Evolutionary conservation across 2,113 vertebrate species (phyloP).

Genomic region (Phyllopteryx taeniolatus): DNA sequence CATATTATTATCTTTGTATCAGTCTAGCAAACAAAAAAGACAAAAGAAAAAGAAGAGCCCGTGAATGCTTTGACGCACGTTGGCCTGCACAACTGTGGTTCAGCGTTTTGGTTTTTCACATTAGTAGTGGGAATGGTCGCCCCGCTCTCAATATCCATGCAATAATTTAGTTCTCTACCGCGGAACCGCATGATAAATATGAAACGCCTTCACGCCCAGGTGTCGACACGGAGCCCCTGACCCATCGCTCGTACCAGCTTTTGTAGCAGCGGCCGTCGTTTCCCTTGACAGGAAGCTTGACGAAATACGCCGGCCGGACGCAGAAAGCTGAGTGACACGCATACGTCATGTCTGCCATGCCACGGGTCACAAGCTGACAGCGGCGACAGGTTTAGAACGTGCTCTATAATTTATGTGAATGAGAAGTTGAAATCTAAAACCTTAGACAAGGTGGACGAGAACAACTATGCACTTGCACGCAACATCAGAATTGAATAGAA

Average conservation of each 20-base stretch:
- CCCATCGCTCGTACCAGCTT: neutral
- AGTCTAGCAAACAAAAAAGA: too few species aligned
- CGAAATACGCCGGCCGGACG: neutral
- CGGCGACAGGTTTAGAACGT: neutral
- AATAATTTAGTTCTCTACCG: neutral
- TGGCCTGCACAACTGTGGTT: neutral
- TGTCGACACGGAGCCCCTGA: neutral
- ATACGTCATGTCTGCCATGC: neutral
- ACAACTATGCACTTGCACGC: neutral
- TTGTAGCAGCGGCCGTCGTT: neutral
- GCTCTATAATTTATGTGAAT: neutral
- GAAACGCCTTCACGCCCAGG: neutral
- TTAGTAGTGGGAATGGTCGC: neutral
- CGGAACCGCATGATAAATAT: neutral
- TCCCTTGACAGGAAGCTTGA: neutral
- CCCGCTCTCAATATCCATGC: too few species aligned
- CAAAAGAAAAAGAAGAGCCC: too few species aligned
- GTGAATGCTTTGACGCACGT: neutral
- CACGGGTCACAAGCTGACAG: neutral
- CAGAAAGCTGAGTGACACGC: neutral
- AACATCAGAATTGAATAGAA: neutral
- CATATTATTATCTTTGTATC: neutral
- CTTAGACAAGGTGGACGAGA: neutral
- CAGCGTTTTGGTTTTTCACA: neutral
- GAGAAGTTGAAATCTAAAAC: neutral